Conservation (phyloP, 2,888 invertebrate genomes). For the Cerastis rubricosa region DNA sequence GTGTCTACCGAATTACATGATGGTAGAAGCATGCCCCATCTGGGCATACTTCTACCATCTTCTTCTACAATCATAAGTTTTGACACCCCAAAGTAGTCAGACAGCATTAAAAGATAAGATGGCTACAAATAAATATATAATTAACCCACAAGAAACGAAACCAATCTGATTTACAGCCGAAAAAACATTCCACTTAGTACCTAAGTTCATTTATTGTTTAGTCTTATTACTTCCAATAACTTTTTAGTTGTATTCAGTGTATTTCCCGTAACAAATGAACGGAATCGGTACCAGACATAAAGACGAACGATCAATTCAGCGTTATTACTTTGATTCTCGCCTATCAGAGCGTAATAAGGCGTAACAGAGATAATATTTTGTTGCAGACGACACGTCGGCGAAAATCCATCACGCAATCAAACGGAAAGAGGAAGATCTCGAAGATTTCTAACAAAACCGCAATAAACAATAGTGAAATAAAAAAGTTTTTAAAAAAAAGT, state of each 20-base stretch:
- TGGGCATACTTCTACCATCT: too few species aligned
- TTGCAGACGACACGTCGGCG: conserved; percentile 79
- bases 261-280: conserved; percentile 47
- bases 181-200: conserved; percentile 35
- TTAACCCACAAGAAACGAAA: conserved; percentile 11
- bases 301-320: conserved; percentile 58
- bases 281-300: conserved; percentile 53
- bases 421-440: conserved; percentile 77
- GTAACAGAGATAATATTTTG: conserved; percentile 73
- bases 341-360: conserved; percentile 61
- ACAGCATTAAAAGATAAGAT: neutral
- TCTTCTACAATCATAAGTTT: neutral
- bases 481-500: conserved; percentile 73
- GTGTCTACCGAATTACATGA: too few species aligned
- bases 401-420: conserved; percentile 76
- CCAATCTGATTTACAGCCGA: conserved; percentile 11
- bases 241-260: conserved; percentile 40
- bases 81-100: neutral
- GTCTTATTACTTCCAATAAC: conserved; percentile 53
- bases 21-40: neutral
- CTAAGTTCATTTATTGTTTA: conserved; percentile 44
- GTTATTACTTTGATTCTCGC: conserved; percentile 60
- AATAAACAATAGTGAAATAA: conserved; percentile 81
- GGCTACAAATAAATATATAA: conserved; percentile 12
- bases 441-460: conserved; percentile 80